Evolutionary conservation across 2,888 invertebrate species (phyloP), one percentile per base, ranked within the genome.

Genomic region (Drosophila mayaguana): DNA sequence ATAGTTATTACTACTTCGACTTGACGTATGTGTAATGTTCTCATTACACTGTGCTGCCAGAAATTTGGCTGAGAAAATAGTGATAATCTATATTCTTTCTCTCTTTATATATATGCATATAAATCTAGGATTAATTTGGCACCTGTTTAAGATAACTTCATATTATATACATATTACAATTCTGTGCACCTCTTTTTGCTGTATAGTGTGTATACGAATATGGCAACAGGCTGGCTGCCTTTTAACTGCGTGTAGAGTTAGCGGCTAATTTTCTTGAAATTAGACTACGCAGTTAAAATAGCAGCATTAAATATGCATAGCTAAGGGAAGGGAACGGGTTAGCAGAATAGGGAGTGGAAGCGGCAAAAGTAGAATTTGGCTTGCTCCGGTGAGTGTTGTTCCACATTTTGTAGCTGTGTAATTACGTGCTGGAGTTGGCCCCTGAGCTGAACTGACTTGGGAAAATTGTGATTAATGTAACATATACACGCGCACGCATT

Each of bases 401-500:
- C 66, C 62, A 77, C 80, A 74, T 77, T 83, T 80, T 45, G 55
- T 28, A 28, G 68, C 71, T 63, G 57, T 63, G 57, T 82, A 75
- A 75, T 68, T 79, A 88, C 66, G 63, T 59, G 51, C 69, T 46
- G 57, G 56, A 20, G 53, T n/a, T 16, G 63, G 34, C 48, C 53
- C 62, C 38, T 36, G n/a, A 36, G 46, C 48, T 28, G 28, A 53
- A 20, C 34, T 40, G 53, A 36, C 16, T 14, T 48, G 43, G 51
- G 57, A 43, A 51, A 60, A 54, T 75, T 65, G 65, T 73, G 85
- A 72, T 71, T 87, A 89, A 89, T 88, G 77, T 82, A 80, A 83
- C 73, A 74, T 85, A 72, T 79, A 85, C 88, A 89, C 86, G 80
- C 70, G 72, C 66, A 62, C 69, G 64, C 83, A 62, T 48, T 50